Percentiles rank a stretch among this genome's conserved stretches.
Conservation (phyloP, 2,113 vertebrate genomes). For the Pantherophis guttatus region DNA sequence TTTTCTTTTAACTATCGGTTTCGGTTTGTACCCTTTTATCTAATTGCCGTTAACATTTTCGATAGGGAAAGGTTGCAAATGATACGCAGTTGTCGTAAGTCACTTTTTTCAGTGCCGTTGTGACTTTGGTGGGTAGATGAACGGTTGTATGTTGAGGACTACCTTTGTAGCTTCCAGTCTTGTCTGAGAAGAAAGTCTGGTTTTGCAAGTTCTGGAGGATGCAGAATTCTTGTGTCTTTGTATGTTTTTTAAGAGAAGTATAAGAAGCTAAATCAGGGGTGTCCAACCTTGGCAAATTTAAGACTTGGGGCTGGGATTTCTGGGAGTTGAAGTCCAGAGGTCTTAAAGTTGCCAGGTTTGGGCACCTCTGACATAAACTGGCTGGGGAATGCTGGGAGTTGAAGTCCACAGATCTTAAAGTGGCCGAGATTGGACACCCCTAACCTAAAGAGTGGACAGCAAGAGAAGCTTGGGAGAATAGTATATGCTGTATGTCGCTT, state of each 20-base stretch:
- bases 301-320: no score
- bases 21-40: not conserved
- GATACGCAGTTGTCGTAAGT: not conserved
- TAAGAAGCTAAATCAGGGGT: not conserved
- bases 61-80: not conserved
- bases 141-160: not conserved
- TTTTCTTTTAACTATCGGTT: not conserved
- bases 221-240: not conserved
- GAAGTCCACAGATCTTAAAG: no score
- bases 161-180: not conserved
- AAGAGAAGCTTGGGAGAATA: not conserved
- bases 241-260: not conserved
- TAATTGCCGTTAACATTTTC: rapidly evolving
- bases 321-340: no score
- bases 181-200: not conserved
- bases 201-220: not conserved
- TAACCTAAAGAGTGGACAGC: not conserved
- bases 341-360: no score
- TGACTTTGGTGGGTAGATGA: not conserved
- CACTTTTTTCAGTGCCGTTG: not conserved
- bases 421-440: no score
- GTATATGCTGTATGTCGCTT: not conserved
- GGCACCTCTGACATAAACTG: not conserved
- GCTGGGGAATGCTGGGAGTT: no score
- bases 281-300: no score